Evolutionary conservation across 1,140 invertebrate species (phyloP).

Genomic region (Forficula auricularia): DNA sequence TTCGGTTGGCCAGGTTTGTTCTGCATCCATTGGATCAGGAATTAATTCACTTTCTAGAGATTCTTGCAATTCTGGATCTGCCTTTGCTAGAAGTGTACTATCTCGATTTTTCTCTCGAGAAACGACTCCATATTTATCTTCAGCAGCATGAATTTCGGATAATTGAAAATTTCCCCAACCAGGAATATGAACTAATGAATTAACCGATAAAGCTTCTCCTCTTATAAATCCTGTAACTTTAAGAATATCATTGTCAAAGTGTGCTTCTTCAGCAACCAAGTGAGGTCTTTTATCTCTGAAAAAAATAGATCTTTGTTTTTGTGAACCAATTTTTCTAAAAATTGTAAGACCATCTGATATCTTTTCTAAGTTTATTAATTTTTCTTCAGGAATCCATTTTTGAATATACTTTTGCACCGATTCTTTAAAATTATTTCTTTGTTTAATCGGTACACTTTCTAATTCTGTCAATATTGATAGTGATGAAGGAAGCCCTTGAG

Average conservation of each 20-base stretch:
- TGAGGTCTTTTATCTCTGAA: slow-evolving; percentile 63
- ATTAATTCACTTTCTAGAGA: slow-evolving; percentile 60
- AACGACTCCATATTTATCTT: too few relatives aligned
- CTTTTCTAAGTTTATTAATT: slow-evolving; percentile 58
- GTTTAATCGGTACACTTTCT: slow-evolving; percentile 45
- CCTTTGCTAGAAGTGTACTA: slow-evolving; percentile 37
- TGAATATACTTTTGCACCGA: slow-evolving; percentile 53
- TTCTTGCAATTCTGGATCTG: slow-evolving; percentile 49
- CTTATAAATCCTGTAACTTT: slow-evolving; percentile 73
- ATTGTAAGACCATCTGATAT: slow-evolving; percentile 58
- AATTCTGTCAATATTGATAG: slow-evolving; percentile 59
- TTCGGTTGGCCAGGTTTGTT: slow-evolving; percentile 90
- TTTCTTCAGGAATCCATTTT: slow-evolving; percentile 67
- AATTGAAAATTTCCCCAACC: slow-evolving; percentile 88
- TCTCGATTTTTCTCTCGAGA: slow-evolving; percentile 14
- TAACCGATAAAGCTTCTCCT: slow-evolving; percentile 63
- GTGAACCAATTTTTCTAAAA: slow-evolving; percentile 57
- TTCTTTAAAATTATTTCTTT: slow-evolving; percentile 5
- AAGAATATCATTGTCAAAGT: slow-evolving; percentile 55
- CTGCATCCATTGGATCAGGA: slow-evolving; percentile 79
- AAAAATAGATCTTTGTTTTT: slow-evolving; percentile 54
- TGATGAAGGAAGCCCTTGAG: slow-evolving; percentile 68
- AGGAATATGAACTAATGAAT: slow-evolving; percentile 74
- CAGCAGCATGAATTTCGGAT: slow-evolving; percentile 37
- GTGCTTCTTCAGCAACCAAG: slow-evolving; percentile 59